Conservation (phyloP, 2,113 vertebrate genomes). For the Pelobates fuscus region DNA sequence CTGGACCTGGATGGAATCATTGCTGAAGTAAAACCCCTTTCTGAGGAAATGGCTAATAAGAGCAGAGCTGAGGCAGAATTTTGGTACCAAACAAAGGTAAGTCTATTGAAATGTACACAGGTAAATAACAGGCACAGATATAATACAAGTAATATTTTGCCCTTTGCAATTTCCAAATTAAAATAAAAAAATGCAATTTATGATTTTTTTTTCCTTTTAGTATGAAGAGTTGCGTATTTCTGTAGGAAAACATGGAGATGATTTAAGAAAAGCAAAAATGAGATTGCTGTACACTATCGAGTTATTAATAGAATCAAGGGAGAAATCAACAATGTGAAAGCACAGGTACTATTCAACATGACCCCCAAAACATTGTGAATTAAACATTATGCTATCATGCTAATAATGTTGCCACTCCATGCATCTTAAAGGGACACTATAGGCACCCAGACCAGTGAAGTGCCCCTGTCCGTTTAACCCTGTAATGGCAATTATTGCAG, state of each 20-base stretch:
- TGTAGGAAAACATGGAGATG: slow-evolving; percentile 75
- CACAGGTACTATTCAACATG: slow-evolving; percentile 70
- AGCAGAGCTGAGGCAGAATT: slow-evolving; percentile 72
- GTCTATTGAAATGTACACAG: background rate
- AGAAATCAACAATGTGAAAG: slow-evolving; percentile 83
- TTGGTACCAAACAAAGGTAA: slow-evolving; percentile 79
- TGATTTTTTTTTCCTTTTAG: slow-evolving; percentile 58
- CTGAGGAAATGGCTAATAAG: slow-evolving; percentile 73
- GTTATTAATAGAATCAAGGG: slow-evolving; percentile 79
- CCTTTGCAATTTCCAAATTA: too few species aligned
- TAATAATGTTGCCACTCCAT: too few species aligned
- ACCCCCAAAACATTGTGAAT: background rate
- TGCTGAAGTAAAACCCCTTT: slow-evolving; percentile 75
- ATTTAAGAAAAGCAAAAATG: slow-evolving; percentile 81
- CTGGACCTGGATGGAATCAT: slow-evolving; percentile 74
- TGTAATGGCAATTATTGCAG: too few species aligned
- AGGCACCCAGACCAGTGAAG: too few species aligned
- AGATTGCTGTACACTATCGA: slow-evolving; percentile 84
- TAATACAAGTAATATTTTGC: too few species aligned
- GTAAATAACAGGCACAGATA: too few species aligned
- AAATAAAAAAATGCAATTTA: too few species aligned
- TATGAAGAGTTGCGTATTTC: slow-evolving; percentile 81
- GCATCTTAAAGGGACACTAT: too few species aligned
- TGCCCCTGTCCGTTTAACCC: too few species aligned
- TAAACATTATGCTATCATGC: too few species aligned